Evolutionary conservation across 2,113 vertebrate species (phyloP).

Genomic region (Laterallus jamaicensis): DNA sequence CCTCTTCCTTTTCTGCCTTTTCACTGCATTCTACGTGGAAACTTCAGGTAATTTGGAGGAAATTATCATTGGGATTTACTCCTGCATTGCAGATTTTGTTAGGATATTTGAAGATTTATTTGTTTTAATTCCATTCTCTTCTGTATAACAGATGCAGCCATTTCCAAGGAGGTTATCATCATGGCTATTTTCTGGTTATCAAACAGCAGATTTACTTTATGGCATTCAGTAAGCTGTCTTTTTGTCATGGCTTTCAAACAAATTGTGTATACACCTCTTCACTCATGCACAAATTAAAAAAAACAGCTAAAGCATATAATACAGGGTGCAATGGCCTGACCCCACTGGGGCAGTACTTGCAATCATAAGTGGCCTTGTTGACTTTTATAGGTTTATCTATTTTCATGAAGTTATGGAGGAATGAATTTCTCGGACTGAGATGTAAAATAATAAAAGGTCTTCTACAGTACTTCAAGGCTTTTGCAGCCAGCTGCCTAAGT

Average conservation of each 20-base stretch:
- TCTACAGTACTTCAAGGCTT: neutral
- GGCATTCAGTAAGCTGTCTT: neutral
- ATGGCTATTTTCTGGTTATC: slow-evolving; percentile 44
- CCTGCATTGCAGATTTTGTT: neutral
- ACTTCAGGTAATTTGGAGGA: neutral
- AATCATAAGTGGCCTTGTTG: neutral
- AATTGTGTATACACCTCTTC: neutral
- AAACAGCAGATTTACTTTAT: neutral
- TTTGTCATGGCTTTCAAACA: neutral
- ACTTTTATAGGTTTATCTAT: neutral
- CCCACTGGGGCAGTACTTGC: neutral
- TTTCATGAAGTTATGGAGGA: neutral
- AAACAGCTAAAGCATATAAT: neutral
- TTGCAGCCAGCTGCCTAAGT: neutral
- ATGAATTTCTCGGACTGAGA: neutral
- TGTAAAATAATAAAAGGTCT: neutral
- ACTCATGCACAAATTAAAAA: neutral
- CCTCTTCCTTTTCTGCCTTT: neutral
- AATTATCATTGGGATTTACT: neutral
- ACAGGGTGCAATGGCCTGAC: neutral
- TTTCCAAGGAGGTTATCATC: slow-evolving; percentile 51
- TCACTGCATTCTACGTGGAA: neutral
- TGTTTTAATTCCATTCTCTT: slow-evolving; percentile 17
- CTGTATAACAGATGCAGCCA: neutral
- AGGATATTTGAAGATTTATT: neutral